Conservation (phyloP, 2,888 invertebrate genomes). For the Enchytraeus crypticus region DNA sequence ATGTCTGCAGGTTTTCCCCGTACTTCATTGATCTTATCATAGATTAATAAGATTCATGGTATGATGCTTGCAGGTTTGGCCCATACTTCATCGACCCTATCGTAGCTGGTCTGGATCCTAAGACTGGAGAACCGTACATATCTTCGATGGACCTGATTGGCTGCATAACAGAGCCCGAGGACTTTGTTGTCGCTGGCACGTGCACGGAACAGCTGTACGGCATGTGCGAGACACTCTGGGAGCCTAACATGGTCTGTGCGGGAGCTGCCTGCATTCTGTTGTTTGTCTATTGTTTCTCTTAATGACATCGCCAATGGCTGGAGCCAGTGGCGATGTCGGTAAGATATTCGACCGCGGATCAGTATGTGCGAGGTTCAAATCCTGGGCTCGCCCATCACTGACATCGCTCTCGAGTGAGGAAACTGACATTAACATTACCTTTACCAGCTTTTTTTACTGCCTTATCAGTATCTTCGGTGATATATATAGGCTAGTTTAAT, state of each 20-base stretch:
- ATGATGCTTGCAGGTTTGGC: constrained; percentile 64
- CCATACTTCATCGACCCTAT: constrained; percentile 96
- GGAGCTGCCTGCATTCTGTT: background rate
- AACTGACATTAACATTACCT: too few species aligned
- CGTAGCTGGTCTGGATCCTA: constrained; percentile 81
- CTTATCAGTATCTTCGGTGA: too few species aligned
- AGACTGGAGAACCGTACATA: constrained; percentile 74
- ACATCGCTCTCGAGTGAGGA: too few species aligned
- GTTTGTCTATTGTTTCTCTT: background rate
- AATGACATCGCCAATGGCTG: too few species aligned
- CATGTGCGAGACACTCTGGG: constrained; percentile 95
- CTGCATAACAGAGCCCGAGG: constrained; percentile 77
- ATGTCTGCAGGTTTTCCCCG: too few species aligned
- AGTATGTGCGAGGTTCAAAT: too few species aligned
- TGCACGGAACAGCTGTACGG: constrained; percentile 57
- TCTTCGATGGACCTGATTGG: constrained; percentile 93
- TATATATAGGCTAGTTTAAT: too few species aligned
- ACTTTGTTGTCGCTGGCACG: constrained; percentile 97
- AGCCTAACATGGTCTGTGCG: constrained; percentile 63
- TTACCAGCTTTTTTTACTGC: background rate
- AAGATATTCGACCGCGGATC: too few species aligned
- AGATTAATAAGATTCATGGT: constrained; percentile 56
- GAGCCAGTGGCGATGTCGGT: too few species aligned
- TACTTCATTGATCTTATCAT: too few species aligned
- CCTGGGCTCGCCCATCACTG: too few species aligned